phyloP scores from a whole-genome alignment of 2,797 vertebrate genomes.

The Rhinophrynus dorsalis region DNA sequence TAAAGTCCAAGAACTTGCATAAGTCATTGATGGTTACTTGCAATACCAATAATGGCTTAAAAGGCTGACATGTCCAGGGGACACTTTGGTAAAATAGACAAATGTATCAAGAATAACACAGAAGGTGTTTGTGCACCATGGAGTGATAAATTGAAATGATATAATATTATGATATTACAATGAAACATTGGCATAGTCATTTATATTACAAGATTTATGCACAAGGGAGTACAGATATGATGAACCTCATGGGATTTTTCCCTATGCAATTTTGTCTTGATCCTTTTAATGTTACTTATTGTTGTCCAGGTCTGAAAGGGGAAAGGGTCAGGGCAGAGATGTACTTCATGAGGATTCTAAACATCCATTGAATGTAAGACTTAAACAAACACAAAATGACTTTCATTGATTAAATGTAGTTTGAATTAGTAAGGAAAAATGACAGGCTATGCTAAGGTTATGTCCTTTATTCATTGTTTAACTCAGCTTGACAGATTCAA shows the following conservation, averaged over 20 bases:
- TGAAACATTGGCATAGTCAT: background rate
- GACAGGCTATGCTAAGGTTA: slow-evolving; percentile 73
- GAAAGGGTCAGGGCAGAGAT: slow-evolving; percentile 61
- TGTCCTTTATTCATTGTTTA: slow-evolving; percentile 81
- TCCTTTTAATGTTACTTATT: slow-evolving; percentile 51
- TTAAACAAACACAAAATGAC: slow-evolving; percentile 86
- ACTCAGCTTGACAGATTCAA: slow-evolving; percentile 84
- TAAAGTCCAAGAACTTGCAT: slow-evolving; percentile 89
- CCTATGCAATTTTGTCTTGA: slow-evolving; percentile 49
- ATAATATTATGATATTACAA: no score
- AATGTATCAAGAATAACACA: background rate
- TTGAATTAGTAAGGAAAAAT: slow-evolving; percentile 80
- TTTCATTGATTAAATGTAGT: slow-evolving; percentile 87
- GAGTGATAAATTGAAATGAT: background rate
- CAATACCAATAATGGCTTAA: slow-evolving; percentile 68
- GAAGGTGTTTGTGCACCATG: background rate
- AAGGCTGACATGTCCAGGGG: background rate
- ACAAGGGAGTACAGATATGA: slow-evolving; percentile 30
- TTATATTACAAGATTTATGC: slow-evolving; percentile 48
- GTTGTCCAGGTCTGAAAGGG: slow-evolving; percentile 54
- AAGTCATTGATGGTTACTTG: slow-evolving; percentile 74
- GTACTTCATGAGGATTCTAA: slow-evolving; percentile 62
- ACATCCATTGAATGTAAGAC: slow-evolving; percentile 63
- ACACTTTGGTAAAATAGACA: background rate
- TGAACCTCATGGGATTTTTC: slow-evolving; percentile 6